A percentile compares a stretch with the other conserved stretches of the same genome.
Conservation (phyloP, 2,113 vertebrate genomes). For the Phylloscopus trochilus region DNA sequence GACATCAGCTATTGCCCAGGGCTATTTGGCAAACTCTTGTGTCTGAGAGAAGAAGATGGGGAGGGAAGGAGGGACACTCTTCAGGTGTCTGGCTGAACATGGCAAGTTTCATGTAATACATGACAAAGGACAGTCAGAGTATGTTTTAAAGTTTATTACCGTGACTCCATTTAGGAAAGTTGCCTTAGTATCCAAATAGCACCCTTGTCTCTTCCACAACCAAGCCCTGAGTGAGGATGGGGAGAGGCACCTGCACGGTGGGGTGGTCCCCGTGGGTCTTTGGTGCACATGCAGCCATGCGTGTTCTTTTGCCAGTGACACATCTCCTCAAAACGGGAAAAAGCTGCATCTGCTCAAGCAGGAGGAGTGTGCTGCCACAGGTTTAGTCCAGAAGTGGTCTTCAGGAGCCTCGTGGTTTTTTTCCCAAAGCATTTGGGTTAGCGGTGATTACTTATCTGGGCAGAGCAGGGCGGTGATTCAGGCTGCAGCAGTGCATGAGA, state of each 20-base stretch:
- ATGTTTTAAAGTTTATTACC: background rate
- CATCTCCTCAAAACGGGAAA: background rate
- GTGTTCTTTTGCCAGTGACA: rapidly evolving
- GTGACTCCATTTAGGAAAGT: background rate
- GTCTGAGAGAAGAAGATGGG: background rate
- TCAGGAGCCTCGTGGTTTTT: background rate
- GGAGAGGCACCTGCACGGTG: rapidly evolving
- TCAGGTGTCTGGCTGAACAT: background rate
- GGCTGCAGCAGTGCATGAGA: background rate
- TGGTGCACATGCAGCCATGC: rapidly evolving
- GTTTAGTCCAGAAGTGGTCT: background rate
- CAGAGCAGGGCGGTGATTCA: background rate
- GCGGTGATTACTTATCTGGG: background rate
- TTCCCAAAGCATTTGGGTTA: background rate
- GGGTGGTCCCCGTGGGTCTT: rapidly evolving
- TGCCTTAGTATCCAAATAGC: no score
- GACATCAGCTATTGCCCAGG: background rate
- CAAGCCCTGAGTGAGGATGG: rapidly evolving
- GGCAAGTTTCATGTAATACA: background rate
- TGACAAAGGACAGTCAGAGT: background rate
- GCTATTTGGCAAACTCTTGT: rapidly evolving
- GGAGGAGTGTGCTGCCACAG: background rate
- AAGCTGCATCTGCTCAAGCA: background rate
- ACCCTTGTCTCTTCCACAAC: rapidly evolving
- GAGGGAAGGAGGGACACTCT: background rate